Conservation (phyloP, 2,113 vertebrate genomes). For the Myrmecophaga tridactyla region DNA sequence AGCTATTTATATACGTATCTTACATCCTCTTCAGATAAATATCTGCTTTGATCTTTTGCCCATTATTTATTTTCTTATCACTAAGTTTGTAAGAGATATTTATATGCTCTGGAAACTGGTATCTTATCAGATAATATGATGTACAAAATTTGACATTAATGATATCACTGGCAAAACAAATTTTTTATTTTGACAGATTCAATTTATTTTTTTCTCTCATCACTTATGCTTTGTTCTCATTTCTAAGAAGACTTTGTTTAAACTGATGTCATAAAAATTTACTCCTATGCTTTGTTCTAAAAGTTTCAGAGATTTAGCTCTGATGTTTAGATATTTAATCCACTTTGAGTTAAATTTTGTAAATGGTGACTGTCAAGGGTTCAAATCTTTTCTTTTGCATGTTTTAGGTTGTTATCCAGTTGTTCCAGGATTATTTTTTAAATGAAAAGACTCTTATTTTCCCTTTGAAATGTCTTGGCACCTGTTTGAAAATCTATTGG, state of each 20-base stretch:
- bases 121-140: not conserved
- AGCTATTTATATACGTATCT: not conserved
- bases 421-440: not conserved
- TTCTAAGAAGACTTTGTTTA: not conserved
- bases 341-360: not conserved
- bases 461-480: not conserved
- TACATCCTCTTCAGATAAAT: not conserved
- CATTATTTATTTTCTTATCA: not conserved
- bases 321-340: not conserved
- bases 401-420: not conserved
- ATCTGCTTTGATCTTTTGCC: not conserved
- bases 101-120: not conserved
- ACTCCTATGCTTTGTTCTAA: not conserved
- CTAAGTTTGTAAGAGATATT: not conserved
- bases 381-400: not conserved
- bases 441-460: not conserved
- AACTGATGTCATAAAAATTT: not conserved
- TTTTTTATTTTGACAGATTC: not conserved
- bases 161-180: not conserved
- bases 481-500: not conserved
- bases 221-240: not conserved
- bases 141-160: too few relatives aligned
- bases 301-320: not conserved
- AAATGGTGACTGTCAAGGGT: not conserved
- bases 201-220: not conserved